Conservation (phyloP, 2,888 invertebrate species). For the Drosophila lutescens region DNA sequence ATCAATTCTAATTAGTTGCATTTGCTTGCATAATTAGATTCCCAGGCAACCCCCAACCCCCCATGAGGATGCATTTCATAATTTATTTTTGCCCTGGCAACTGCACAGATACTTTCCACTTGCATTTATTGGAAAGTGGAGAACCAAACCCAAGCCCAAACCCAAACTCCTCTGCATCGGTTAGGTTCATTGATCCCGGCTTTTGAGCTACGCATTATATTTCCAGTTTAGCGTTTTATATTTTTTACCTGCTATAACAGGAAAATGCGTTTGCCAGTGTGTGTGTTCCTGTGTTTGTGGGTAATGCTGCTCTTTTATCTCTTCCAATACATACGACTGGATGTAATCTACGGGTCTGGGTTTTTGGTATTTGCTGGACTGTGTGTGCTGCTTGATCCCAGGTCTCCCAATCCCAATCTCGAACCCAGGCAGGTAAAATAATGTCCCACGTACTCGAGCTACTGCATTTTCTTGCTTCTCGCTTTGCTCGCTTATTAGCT, state of each 20-base stretch:
- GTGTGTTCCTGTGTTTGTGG: conserved; percentile 14
- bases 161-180: conserved; percentile 37
- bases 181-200: conserved; percentile 73
- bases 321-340: conserved; percentile 20
- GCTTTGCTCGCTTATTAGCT: conserved; percentile 65
- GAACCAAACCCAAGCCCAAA: conserved; percentile 28
- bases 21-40: conserved; percentile 73
- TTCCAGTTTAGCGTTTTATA: conserved; percentile 75
- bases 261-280: conserved; percentile 56
- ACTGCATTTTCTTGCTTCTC: conserved; percentile 55
- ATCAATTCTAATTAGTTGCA: conserved; percentile 76
- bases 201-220: conserved; percentile 75
- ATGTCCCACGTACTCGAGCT: conserved; percentile 50
- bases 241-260: conserved; percentile 75
- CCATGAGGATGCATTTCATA: conserved; percentile 29
- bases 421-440: conserved; percentile 42
- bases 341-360: conserved; percentile 27
- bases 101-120: conserved; percentile 32
- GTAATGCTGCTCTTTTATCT: conserved; percentile 61
- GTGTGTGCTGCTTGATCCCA: conserved; percentile 24
- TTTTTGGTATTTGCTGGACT: conserved; percentile 5
- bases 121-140: conserved; percentile 53
- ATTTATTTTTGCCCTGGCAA: conserved; percentile 53
- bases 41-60: conserved; percentile 27
- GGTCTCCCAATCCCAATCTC: neutral